Base-by-base conservation (phyloP, 2,797 vertebrate genomes). In the Etheostoma nigrum region DNA sequence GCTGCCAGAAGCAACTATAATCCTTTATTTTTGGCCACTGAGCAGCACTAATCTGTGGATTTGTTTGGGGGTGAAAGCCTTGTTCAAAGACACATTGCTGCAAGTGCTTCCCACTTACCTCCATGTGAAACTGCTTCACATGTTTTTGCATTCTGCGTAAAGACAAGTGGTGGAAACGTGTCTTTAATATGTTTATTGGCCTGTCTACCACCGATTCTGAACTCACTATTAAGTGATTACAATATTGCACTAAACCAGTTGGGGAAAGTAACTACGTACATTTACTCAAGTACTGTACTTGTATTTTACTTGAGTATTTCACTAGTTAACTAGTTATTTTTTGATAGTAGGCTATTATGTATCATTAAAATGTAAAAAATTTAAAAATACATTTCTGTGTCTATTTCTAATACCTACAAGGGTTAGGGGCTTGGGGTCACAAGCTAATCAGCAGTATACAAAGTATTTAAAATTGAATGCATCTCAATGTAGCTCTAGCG, bases 1-100 rank as follows among this genome's bases (percentile, higher is more conserved):
- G 54, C 79, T n/a, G 47, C 66, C 54, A 25, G 49, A 52, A 25
- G 51, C 49, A 21, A 52, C 49, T 57, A 67, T 55, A 59, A 77
- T 45, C 67, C 61, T 66, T 67, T 72, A 72, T 81, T 14, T 84
- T 67, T 79, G 55, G 40, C 62, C 73, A 75, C 52, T 74, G 76
- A 83, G 79, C 79, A 75, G 77, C 68, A 90, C 72, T 83, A 88
- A 87, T 72, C 70, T 76, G 10, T 40, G 78, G 52, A 63, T 72
- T 33, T 63, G 45, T 53, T 70, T 78, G 36, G 74, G 14, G 69
- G 15, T 52, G 21, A 42, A 69, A 58, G 47, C 47, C 68, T 77
- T 59, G 64, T 57, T 81, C 44, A 77, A 7, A 27, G 60, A 44
- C 61, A 53, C 5, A 47, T 36, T 67, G 40, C 42, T 57, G 53